Evolutionary conservation across 1,140 invertebrate species (phyloP).

Genomic region (Macrotrachela quadricornifera): DNA sequence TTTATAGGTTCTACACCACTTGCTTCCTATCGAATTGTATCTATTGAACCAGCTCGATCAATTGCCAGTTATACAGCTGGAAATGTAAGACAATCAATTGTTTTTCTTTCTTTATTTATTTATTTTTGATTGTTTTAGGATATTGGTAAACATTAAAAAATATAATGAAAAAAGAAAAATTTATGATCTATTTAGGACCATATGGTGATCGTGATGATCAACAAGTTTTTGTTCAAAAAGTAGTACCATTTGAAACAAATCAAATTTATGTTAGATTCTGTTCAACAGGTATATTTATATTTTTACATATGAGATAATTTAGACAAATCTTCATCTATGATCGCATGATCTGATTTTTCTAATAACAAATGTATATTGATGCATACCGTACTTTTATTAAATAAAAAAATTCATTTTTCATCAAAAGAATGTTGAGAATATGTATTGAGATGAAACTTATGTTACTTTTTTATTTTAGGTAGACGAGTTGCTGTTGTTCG

Average conservation of each 20-base stretch:
- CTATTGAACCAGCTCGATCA: slow-evolving; percentile 61
- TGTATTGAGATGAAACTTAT: too few species aligned
- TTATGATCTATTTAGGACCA: slow-evolving; percentile 41
- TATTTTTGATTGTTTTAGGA: slow-evolving; percentile 6
- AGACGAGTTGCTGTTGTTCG: slow-evolving; percentile 72
- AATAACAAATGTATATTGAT: too few species aligned
- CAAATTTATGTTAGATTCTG: slow-evolving; percentile 75
- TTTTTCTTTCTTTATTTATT: slow-evolving; percentile 10
- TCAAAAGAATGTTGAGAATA: too few species aligned
- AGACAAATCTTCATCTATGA: too few species aligned
- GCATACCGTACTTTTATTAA: too few species aligned
- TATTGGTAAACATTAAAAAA: neutral
- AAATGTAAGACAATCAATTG: slow-evolving; percentile 33
- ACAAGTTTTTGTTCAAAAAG: slow-evolving; percentile 90
- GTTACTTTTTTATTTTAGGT: neutral
- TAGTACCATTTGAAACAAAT: slow-evolving; percentile 71
- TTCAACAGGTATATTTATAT: slow-evolving; percentile 69
- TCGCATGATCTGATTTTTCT: too few species aligned
- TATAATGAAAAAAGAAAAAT: neutral
- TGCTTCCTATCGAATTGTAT: slow-evolving; percentile 80
- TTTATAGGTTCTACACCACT: slow-evolving; percentile 61
- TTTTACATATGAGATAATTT: neutral
- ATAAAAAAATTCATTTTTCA: too few species aligned
- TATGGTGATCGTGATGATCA: slow-evolving; percentile 92
- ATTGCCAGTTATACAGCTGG: slow-evolving; percentile 48